Evolutionary conservation across 2,797 vertebrate genomes (phyloP), one percentile per base, ranked within the genome.

Genomic region (Nasua narica): DNA sequence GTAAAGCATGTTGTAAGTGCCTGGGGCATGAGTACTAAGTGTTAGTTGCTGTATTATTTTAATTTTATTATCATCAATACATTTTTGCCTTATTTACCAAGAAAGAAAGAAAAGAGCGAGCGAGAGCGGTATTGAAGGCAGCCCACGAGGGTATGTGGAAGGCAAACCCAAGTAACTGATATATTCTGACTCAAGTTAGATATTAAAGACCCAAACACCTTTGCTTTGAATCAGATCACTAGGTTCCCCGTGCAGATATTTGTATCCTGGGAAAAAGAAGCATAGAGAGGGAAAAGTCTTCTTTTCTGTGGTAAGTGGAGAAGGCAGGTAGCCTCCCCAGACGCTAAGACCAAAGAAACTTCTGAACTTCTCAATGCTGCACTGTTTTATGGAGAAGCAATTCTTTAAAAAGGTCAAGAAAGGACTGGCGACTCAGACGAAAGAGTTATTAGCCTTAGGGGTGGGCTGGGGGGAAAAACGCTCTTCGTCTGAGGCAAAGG

Each of bases 401-500:
- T 40, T 88, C 35, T 85, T 85, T 40, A n/a, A 65, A 50, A 91
- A 96, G 56, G 43, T 46, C 35, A 67, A 43, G 56, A 81, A 0
- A 76, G 70, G n/a, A 77, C 19, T 90, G 40, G 50, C 46, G 91
- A 74, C 54, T 58, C 5, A 78, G 54, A 77, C 29, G 3, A 18
- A 86, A 52, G 69, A 90, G 70, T 62, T 65, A 69, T 50, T 56
- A 69, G 78, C 16, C 78, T 87, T 85, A 62, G 29, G 7, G 62
- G 16, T 15, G 32, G 62, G 3, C 14, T 29, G n/a, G 25, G 18
- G 67, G 69, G 48, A 46, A 82, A 87, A 67, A 37, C 67, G 1
- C 40, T 96, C 76, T 94, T 90, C 35, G 84, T 86, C 29, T 65
- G 85, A 84, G 48, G 81, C 72, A 86, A 91, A 95, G 40, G 79